Percentiles rank a stretch among this genome's conserved stretches.
phyloP scores from a whole-genome alignment of 2,113 vertebrate genomes.

The Struthidea cinerea region DNA sequence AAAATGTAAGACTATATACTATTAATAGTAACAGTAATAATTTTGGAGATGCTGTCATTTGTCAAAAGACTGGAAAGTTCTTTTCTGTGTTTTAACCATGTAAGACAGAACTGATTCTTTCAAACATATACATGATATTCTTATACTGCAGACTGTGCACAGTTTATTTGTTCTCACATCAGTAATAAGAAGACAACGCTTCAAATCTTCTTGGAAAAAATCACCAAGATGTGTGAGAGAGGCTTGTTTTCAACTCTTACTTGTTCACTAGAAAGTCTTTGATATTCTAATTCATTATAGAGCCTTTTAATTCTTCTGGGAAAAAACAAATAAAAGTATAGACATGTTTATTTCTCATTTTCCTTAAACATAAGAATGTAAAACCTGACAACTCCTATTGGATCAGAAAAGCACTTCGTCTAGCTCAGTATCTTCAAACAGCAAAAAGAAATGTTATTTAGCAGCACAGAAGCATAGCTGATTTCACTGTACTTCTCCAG shows the following conservation, averaged over 20 bases:
- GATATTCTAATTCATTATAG: not conserved
- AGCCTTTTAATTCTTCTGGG: not conserved
- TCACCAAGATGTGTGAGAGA: not conserved
- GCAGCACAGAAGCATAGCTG: not conserved
- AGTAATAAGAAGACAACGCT: not conserved
- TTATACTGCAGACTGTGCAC: not conserved
- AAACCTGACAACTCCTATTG: not conserved
- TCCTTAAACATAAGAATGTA: not conserved
- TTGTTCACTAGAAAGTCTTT: not conserved
- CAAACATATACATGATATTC: not conserved
- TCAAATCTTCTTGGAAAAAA: not conserved
- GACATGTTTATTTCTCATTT: not conserved
- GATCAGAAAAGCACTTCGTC: not conserved
- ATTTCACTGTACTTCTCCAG: not conserved
- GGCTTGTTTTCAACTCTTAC: not conserved
- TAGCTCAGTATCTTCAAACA: not conserved
- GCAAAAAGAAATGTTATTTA: not conserved
- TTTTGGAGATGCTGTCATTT: not conserved
- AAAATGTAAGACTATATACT: not conserved
- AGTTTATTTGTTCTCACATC: not conserved
- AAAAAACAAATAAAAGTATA: not conserved
- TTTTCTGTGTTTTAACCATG: not conserved
- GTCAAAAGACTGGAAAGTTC: not conserved
- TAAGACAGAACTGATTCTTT: not conserved
- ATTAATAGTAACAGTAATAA: not conserved